Conservation (phyloP, 2,797 vertebrate genomes). For the Potorous gilbertii region DNA sequence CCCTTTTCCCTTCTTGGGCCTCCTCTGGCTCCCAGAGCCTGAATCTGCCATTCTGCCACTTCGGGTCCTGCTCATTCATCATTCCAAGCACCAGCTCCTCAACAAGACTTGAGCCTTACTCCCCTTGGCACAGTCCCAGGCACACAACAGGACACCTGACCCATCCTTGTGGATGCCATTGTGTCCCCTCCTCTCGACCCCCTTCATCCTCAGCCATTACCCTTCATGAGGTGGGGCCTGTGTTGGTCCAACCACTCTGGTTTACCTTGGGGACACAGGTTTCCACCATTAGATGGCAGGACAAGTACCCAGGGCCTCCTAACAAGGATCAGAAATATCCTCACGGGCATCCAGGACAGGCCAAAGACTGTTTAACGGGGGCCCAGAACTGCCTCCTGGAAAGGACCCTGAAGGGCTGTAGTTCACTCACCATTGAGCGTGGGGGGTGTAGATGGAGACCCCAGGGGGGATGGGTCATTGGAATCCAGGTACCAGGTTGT, state of each 20-base stretch:
- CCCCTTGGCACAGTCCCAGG: no score
- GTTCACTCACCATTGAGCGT: conserved; percentile 76
- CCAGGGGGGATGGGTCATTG: conserved; percentile 65
- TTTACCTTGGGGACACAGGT: background rate
- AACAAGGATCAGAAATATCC: background rate
- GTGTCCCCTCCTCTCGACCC: no score
- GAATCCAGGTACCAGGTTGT: conserved; percentile 82
- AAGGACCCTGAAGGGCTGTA: background rate
- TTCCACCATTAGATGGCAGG: background rate
- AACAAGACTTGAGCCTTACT: background rate
- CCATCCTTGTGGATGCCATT: background rate
- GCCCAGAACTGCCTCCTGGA: background rate
- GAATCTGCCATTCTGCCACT: background rate
- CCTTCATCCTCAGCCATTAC: no score
- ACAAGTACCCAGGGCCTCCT: background rate
- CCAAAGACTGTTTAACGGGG: background rate
- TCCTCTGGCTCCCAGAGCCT: background rate
- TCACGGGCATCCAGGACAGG: background rate
- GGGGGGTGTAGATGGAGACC: conserved; percentile 69
- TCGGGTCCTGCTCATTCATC: background rate
- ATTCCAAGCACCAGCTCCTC: background rate
- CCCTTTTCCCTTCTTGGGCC: no score
- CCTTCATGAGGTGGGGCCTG: background rate
- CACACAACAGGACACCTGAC: background rate
- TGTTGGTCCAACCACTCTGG: background rate